Conservation (phyloP, 53 echinoderm and acorn worm genomes). For the Actinopyga echinites region DNA sequence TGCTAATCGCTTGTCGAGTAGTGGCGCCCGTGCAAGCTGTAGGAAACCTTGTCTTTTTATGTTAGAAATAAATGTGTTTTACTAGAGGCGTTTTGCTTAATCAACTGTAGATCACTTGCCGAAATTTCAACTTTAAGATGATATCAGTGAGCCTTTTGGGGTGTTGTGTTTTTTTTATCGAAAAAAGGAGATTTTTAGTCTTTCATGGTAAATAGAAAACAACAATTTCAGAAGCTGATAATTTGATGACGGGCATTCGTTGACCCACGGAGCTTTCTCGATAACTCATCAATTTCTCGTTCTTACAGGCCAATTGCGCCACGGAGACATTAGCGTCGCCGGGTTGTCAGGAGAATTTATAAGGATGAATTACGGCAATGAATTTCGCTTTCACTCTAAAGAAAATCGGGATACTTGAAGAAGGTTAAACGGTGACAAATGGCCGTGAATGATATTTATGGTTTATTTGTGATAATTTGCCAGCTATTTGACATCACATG, state of each 20-base stretch:
- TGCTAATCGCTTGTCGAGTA: conserved; percentile 34
- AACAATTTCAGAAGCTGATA: background rate
- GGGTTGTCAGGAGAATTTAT: background rate
- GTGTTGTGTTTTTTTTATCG: too few species aligned
- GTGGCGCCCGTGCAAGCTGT: conserved; percentile 1
- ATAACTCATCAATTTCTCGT: conserved; percentile 28
- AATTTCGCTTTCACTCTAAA: background rate
- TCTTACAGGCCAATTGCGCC: conserved; percentile 34
- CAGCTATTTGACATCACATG: conserved; percentile 5
- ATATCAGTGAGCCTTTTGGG: too few species aligned
- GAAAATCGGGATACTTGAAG: background rate
- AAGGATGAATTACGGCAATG: conserved; percentile 23
- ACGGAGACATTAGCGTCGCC: conserved; percentile 10
- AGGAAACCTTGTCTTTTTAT: too few species aligned
- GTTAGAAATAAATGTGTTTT: too few species aligned
- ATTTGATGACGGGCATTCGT: background rate
- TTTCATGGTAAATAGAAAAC: too few species aligned
- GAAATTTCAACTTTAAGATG: too few species aligned
- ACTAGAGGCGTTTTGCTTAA: too few species aligned
- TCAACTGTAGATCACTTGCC: too few species aligned
- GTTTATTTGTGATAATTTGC: conserved; percentile 40
- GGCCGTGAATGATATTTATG: conserved; percentile 30
- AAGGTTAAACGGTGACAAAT: conserved; percentile 30
- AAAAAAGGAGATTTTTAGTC: too few species aligned
- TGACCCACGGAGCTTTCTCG: conserved; percentile 12